A percentile compares a stretch with the other conserved stretches of the same genome.
These are phyloP conservation scores for Trachurus trachurus DNA, from an alignment of 2,797 vertebrate genomes.

Conservation along the genomic window DNA sequence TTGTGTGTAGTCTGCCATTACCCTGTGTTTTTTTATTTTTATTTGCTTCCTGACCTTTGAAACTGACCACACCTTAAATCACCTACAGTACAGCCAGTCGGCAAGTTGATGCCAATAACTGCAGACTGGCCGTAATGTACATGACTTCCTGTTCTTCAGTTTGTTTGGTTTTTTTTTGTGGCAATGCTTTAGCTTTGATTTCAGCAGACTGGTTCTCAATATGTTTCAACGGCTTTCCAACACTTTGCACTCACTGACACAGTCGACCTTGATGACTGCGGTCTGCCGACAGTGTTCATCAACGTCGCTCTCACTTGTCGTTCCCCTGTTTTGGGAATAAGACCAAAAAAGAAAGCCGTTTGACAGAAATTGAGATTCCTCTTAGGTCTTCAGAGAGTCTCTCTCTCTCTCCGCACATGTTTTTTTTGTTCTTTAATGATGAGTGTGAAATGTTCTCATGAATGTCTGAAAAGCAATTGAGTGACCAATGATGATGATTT, in stretches of 20 bases:
- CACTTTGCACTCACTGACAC: slow-evolving; percentile 59
- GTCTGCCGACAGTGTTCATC: slow-evolving; percentile 23
- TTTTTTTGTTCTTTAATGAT: slow-evolving; percentile 77
- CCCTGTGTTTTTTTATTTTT: slow-evolving; percentile 3
- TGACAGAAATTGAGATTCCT: slow-evolving; percentile 32
- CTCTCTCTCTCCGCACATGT: slow-evolving; percentile 30
- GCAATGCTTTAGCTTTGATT: slow-evolving; percentile 20
- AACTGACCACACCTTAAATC: slow-evolving; percentile 26
- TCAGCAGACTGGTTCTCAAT: slow-evolving; percentile 24
- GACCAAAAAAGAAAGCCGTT: slow-evolving; percentile 34
- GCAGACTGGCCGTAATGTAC: slow-evolving; percentile 15
- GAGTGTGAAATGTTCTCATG: slow-evolving; percentile 72
- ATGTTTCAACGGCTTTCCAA: slow-evolving; percentile 26
- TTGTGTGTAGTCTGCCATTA: slow-evolving; percentile 34
- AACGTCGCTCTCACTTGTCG: slow-evolving; percentile 19
- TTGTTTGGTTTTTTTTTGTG: background rate
- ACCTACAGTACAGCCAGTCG: slow-evolving; percentile 3
- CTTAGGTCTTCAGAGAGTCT: slow-evolving; percentile 33
- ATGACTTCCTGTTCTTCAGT: slow-evolving; percentile 4
- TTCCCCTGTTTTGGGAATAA: slow-evolving; percentile 23
- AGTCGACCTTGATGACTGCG: slow-evolving; percentile 32
- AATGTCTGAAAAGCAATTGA: slow-evolving; percentile 65
- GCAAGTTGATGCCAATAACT: background rate
- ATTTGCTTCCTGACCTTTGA: slow-evolving; percentile 3
- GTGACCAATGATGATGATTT: slow-evolving; percentile 51